Conservation (phyloP, 2,113 vertebrate genomes). For the Drymodes brunneopygia region DNA sequence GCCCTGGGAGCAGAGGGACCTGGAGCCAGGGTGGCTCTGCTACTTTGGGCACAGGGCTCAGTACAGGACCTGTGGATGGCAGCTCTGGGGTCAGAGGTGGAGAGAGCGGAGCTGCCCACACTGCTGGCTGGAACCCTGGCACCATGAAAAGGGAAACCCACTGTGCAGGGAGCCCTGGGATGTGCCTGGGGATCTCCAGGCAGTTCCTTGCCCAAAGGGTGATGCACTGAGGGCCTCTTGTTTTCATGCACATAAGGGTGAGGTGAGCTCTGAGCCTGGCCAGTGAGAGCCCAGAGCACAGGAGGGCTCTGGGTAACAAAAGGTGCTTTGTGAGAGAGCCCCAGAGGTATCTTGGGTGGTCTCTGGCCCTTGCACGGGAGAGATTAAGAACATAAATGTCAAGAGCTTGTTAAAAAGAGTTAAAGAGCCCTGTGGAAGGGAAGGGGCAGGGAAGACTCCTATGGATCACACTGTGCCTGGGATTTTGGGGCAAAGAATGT, state of each 20-base stretch:
- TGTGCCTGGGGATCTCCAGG: background rate
- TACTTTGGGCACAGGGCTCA: background rate
- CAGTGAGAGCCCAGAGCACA: background rate
- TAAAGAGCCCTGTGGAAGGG: background rate
- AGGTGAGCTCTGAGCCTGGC: background rate
- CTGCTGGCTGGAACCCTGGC: background rate
- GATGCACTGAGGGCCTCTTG: background rate
- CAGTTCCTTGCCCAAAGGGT: background rate
- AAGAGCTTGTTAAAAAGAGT: background rate
- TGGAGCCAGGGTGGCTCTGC: background rate
- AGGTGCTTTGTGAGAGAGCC: slow-evolving; percentile 2
- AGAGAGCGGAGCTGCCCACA: background rate
- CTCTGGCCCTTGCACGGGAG: background rate
- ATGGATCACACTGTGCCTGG: background rate
- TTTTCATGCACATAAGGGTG: rapidly evolving
- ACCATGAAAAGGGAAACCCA: background rate
- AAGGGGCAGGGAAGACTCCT: background rate
- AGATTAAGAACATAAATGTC: background rate
- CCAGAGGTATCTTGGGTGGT: slow-evolving; percentile 6
- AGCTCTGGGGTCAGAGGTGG: rapidly evolving
- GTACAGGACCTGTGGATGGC: rapidly evolving
- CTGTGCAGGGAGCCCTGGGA: background rate
- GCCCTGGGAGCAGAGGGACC: background rate
- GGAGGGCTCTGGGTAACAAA: background rate
- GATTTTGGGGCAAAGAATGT: background rate